Base-by-base conservation (phyloP, 1,140 invertebrate genomes). In the Caenorhabditis latens region DNA sequence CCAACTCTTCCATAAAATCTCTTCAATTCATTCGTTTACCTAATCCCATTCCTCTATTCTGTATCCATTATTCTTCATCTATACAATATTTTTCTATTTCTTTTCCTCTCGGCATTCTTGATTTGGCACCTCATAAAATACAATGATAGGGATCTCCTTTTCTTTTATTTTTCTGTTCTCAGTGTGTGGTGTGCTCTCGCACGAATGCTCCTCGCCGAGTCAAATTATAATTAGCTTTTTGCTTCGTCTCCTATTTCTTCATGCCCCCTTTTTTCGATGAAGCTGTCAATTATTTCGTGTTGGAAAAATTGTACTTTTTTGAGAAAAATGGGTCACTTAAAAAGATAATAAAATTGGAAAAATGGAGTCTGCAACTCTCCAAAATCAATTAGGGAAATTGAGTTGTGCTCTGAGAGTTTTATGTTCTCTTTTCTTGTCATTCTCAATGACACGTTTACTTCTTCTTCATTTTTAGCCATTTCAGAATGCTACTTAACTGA, bases 191-290 rank as follows among this genome's bases (percentile, higher is more conserved):
- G 71, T 42, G 21, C 46, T 79, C 71, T 42, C 65, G 65, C 71
- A 79, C 71, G 71, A 79, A 50, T 50, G 71, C 71, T 79, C 46
- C 46, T 53, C 46, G 43, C 46, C 43, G n/a, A 79, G 71, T 79
- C 71, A 79, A 79, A 79, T 79, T 50, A 79, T 79, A 79, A 79
- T 79, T 79, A 79, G 71, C 71, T 50, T 79, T 79, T 79, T 79
- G 71, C 71, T 79, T 79, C 71, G 21, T 79, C 71, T 79, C 71
- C 71, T 79, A 79, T 79, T 79, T 79, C 71, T 48, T 79, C 9
- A 79, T 79, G 71, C 46, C 65, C 14, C 65, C 61, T 46, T 46
- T 24, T 71, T 71, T 71, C 46, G 43, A 79, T 50, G 43, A 79
- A 48, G 71, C 46, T 79, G 71, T 50, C 71, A 79, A 79, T 79